Evolutionary conservation across 2,113 vertebrate genomes (phyloP), one percentile per base, ranked within the genome.

Genomic region (Eclectus roratus): DNA sequence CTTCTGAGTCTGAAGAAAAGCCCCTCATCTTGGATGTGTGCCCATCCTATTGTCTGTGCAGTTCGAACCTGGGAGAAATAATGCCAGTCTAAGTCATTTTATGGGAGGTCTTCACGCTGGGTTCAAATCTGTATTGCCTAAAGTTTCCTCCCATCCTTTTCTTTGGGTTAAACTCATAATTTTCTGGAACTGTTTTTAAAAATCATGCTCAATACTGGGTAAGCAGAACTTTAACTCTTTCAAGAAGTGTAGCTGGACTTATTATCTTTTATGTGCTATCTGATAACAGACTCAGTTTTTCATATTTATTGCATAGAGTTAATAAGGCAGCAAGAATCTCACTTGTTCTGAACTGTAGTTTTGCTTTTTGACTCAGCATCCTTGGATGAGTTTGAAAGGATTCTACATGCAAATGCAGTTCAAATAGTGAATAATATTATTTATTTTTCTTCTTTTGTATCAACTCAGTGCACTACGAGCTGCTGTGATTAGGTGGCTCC

Each of bases 371-470:
- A 88, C 44, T 79, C 15, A 33, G 31, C 56, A 72, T 49, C 23
- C 41, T 81, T 72, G 29, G 35, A 56, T 69, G 56, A 72, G 55
- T 85, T 72, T 76, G 39, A 87, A 95, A 92, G 33, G 37, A 65
- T 61, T 81, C 33, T 14, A 53, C 27, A 69, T 46, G 29, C 7
- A 94, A 92, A 83, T 90, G 4, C 7, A 81, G 56, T 69, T 84
- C 65, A 76, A 89, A 76, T 79, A 61, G 52, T 18, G 14, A 90
- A 58, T 29, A 49, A 55, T 31, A 65, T 39, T 37, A 14, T 55
- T 88, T 80, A 27, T 39, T 92, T 90, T 72, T 80, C 39, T 31
- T 37, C 21, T 76, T 29, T 80, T 41, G 17, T 18, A 44, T 33
- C 44, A 43, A 24, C 28, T 61, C 21, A 10, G 17, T 68, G 33